phyloP scores from a whole-genome alignment of 2,888 invertebrate species.

The Polyploca ridens region DNA sequence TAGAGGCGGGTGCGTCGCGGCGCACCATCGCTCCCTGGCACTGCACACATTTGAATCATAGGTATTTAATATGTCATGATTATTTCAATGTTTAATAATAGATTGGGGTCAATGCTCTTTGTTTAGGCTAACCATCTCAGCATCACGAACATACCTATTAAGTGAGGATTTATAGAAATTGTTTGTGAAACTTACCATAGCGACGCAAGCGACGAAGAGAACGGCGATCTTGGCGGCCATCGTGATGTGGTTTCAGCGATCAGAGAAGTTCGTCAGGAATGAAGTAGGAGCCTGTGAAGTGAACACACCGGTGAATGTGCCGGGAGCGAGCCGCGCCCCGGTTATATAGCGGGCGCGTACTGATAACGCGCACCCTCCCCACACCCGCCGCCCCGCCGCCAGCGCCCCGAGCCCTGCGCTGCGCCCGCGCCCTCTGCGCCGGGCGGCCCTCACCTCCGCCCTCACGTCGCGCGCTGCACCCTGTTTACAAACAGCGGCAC shows the following conservation, averaged over 20 bases:
- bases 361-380: constrained; percentile 14
- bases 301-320: constrained; percentile 50
- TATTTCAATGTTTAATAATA: too few species aligned
- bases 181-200: constrained; percentile 59
- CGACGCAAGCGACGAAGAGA: constrained; percentile 63
- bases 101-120: too few species aligned
- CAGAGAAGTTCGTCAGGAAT: constrained; percentile 15
- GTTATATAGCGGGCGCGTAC: constrained; percentile 39
- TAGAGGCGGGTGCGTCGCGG: constrained; percentile 56
- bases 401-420: constrained; percentile 10
- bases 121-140: too few species aligned
- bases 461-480: constrained; percentile 20
- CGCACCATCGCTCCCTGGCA: constrained; percentile 57
- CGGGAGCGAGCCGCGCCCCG: constrained; percentile 30
- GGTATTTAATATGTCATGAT: too few species aligned
- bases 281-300: constrained; percentile 31
- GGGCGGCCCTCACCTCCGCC: constrained; percentile 23
- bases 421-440: constrained; percentile 13
- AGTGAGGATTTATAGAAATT: not conserved
- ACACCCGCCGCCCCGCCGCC: constrained; percentile 12
- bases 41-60: constrained; percentile 33
- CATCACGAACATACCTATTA: too few species aligned
- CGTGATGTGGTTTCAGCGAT: constrained; percentile 26
- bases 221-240: constrained; percentile 65
- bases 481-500: constrained; percentile 32